Conservation (phyloP, 2,888 invertebrate genomes). For the Lepidocyrtinus sp. region DNA sequence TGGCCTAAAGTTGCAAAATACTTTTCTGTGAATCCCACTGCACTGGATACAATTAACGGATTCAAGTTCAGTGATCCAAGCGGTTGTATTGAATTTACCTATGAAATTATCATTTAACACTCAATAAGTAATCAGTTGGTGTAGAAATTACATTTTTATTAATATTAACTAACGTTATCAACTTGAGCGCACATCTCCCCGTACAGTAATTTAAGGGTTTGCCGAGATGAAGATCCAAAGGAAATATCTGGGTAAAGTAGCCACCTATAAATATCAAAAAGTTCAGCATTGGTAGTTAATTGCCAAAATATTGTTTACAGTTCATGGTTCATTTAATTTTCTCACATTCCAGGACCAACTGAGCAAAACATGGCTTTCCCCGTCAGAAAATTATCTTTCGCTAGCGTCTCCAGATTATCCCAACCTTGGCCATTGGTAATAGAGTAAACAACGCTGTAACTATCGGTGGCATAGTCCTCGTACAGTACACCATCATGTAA, state of each 20-base stretch:
- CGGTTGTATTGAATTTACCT: too few relatives aligned
- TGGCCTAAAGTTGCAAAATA: too few relatives aligned
- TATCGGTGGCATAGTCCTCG: slow-evolving; percentile 41
- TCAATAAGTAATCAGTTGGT: too few relatives aligned
- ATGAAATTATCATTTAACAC: too few relatives aligned
- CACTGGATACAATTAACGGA: too few relatives aligned
- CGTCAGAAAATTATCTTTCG: background rate
- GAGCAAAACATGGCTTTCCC: slow-evolving; percentile 47
- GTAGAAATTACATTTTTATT: too few relatives aligned
- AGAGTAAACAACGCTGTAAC: slow-evolving; percentile 33
- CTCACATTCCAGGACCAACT: slow-evolving; percentile 40
- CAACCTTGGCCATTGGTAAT: slow-evolving; percentile 24
- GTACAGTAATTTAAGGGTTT: slow-evolving; percentile 15
- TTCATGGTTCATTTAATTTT: background rate
- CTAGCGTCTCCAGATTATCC: slow-evolving; percentile 26
- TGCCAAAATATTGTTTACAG: too few relatives aligned
- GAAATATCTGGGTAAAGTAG: slow-evolving; percentile 21
- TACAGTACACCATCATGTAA: slow-evolving; percentile 42
- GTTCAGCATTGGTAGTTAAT: too few relatives aligned
- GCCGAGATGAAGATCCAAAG: background rate
- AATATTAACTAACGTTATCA: too few relatives aligned
- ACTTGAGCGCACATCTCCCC: slow-evolving; percentile 44
- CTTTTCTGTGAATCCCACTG: too few relatives aligned
- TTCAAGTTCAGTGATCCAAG: too few relatives aligned
- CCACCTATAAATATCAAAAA: too few relatives aligned